Evolutionary conservation across 2,888 invertebrate genomes (phyloP).

Genomic region (Cataglyphis livida): DNA sequence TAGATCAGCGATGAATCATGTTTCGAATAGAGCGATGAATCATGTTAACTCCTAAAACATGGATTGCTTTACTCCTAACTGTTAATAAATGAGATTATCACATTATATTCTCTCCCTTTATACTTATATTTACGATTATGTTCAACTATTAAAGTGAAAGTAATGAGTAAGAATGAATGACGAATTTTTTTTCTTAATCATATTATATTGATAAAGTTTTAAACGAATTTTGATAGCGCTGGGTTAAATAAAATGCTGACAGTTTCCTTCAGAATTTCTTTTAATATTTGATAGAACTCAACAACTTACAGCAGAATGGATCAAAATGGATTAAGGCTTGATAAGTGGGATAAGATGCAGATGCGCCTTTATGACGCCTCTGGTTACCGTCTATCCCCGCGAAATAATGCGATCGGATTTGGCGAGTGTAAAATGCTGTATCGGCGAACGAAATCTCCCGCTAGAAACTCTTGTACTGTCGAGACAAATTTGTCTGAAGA

Average conservation of each 20-base stretch:
- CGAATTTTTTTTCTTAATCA: constrained; percentile 2
- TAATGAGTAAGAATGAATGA: not conserved
- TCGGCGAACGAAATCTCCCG: constrained; percentile 74
- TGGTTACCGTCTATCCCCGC: constrained; percentile 28
- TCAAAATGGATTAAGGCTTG: constrained; percentile 42
- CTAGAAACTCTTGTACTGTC: constrained; percentile 72
- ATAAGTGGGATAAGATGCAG: not conserved
- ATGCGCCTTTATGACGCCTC: constrained; percentile 21
- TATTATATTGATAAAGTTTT: not conserved
- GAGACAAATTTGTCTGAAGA: constrained; percentile 69
- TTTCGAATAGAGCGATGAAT: no score
- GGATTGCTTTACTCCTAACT: not conserved
- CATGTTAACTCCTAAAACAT: not conserved
- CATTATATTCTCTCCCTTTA: not conserved
- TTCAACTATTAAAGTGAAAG: not conserved
- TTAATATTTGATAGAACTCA: not conserved
- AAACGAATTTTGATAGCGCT: not conserved
- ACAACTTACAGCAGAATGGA: not conserved
- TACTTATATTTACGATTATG: not conserved
- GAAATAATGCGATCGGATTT: constrained; percentile 78
- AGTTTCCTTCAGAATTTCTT: not conserved
- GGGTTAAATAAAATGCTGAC: not conserved
- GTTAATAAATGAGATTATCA: not conserved
- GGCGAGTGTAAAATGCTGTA: constrained; percentile 81
- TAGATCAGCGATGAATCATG: no score